These are phyloP conservation scores for Anas acuta DNA, from an alignment of 2,797 vertebrate genomes.

Conservation along the genomic window DNA sequence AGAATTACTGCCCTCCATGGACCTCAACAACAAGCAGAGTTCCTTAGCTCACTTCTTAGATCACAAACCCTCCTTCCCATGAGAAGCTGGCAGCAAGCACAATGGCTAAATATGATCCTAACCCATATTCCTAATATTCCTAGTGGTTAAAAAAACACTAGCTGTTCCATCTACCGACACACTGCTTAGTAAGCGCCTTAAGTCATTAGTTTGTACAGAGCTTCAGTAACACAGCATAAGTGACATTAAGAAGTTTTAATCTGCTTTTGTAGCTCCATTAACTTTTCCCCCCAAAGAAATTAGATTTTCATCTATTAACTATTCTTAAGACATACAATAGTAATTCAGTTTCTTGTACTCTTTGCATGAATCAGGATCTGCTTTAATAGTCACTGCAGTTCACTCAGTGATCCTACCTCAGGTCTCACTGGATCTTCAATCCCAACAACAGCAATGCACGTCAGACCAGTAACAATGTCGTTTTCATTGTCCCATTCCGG, in stretches of 20 bases:
- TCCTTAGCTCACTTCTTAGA: not conserved
- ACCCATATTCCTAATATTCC: not conserved
- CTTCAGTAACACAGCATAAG: constrained; percentile 37
- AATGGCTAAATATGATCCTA: not conserved
- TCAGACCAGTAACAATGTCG: constrained; percentile 93
- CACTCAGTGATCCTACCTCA: constrained; percentile 82
- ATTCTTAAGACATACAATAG: not conserved
- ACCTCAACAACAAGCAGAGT: not conserved
- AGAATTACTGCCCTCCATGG: not conserved
- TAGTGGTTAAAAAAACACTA: not conserved
- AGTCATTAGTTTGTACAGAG: constrained; percentile 48
- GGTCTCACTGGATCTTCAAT: constrained; percentile 98
- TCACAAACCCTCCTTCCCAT: not conserved
- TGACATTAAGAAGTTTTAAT: constrained; percentile 63
- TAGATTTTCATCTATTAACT: constrained; percentile 45
- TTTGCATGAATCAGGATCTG: not conserved
- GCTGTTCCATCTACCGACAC: constrained; percentile 11
- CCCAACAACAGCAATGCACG: constrained; percentile 94
- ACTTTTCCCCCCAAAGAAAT: constrained; percentile 33
- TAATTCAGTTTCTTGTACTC: not conserved
- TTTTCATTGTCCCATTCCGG: constrained; percentile 98
- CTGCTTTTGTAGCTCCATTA: constrained; percentile 57
- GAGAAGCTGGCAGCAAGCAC: not conserved
- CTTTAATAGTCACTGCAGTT: not conserved
- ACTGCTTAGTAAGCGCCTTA: constrained; percentile 44